These are phyloP conservation scores for Drosophila tanythrix DNA, from an alignment of 2,888 invertebrate genomes.

Conservation along the genomic window DNA sequence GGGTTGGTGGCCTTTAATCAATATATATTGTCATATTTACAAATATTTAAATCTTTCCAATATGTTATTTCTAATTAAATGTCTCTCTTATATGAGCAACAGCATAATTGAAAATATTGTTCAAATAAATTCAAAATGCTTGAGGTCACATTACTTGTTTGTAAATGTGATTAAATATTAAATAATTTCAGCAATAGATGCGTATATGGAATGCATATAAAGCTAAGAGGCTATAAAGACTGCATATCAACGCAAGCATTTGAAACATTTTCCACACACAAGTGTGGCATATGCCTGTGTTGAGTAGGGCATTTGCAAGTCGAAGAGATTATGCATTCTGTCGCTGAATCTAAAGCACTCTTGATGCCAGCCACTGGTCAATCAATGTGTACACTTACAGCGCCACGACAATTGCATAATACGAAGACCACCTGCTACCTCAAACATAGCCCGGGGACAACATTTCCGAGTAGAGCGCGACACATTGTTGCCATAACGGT, in stretches of 20 bases:
- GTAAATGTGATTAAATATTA: neutral
- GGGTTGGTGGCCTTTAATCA: neutral
- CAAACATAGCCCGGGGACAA: slow-evolving; percentile 4
- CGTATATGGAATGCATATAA: neutral
- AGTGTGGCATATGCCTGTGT: neutral
- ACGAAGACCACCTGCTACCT: neutral
- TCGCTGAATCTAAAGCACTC: neutral
- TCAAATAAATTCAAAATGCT: neutral
- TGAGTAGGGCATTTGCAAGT: neutral
- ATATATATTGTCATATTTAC: no score
- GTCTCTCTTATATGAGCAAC: no score
- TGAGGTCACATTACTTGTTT: neutral
- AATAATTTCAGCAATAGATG: neutral
- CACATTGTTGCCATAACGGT: slow-evolving; percentile 61
- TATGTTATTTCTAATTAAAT: neutral
- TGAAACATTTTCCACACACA: neutral
- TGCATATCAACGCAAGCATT: neutral
- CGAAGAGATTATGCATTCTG: neutral
- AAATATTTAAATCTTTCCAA: no score
- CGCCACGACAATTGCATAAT: slow-evolving; percentile 4
- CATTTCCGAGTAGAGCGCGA: slow-evolving; percentile 8
- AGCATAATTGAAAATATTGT: no score
- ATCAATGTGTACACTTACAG: slow-evolving; percentile 9
- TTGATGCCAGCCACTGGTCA: slow-evolving; percentile 2
- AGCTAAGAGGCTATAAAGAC: neutral